These are phyloP conservation scores for Cephus sareptanus DNA, from an alignment of 2,888 invertebrate species.

Conservation along the genomic window DNA sequence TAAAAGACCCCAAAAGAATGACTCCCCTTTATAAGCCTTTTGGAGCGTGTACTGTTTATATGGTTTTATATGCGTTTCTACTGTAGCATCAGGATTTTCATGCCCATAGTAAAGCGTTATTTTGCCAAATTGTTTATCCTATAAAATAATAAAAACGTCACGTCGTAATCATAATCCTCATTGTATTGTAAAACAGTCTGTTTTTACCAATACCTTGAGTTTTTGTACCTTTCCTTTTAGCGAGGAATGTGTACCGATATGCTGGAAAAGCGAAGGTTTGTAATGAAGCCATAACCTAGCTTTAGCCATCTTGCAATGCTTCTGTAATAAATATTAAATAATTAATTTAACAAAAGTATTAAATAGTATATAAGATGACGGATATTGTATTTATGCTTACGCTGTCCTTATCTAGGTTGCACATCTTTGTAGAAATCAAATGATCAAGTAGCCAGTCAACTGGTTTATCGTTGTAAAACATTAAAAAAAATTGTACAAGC, in stretches of 20 bases:
- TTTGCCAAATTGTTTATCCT: constrained; percentile 92
- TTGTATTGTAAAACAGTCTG: neutral
- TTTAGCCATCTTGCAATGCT: constrained; percentile 84
- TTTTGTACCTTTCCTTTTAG: constrained; percentile 96
- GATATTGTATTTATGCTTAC: constrained; percentile 68
- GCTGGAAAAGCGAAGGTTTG: constrained; percentile 93
- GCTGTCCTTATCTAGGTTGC: constrained; percentile 80
- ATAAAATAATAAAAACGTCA: constrained; percentile 41
- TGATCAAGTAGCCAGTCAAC: constrained; percentile 97
- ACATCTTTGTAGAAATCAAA: constrained; percentile 89
- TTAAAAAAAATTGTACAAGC: constrained; percentile 91
- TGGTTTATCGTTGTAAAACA: constrained; percentile 96
- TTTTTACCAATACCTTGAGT: constrained; percentile 75
- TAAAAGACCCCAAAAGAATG: constrained; percentile 91
- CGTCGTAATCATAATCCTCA: neutral
- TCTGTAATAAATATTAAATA: constrained; percentile 68
- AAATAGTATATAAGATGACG: constrained; percentile 5
- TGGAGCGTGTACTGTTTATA: constrained; percentile 83
- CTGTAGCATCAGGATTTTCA: constrained; percentile 77
- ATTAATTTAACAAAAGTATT: constrained; percentile 17
- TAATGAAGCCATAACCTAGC: constrained; percentile 85
- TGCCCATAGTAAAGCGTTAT: constrained; percentile 83
- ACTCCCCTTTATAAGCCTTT: constrained; percentile 86
- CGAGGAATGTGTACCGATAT: constrained; percentile 94
- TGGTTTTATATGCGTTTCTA: constrained; percentile 80